phyloP scores from a whole-genome alignment of 2,888 invertebrate species.

The Ctenicera cuprea region DNA sequence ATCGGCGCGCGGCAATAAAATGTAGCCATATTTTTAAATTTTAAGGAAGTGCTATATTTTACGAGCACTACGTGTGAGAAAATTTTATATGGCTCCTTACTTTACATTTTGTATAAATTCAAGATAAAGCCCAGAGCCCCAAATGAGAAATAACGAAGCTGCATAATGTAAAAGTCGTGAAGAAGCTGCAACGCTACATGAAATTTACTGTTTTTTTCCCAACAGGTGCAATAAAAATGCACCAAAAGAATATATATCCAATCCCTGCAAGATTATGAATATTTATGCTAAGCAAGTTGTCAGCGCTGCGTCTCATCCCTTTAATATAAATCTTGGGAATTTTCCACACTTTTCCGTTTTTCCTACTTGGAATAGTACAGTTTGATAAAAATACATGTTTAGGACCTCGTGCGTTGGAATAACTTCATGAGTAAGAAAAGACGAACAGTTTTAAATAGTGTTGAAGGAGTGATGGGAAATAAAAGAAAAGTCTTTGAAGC shows the following conservation, averaged over 20 bases:
- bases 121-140: neutral
- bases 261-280: neutral
- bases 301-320: conserved; percentile 1
- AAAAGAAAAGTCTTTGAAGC: too few relatives aligned
- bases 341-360: neutral
- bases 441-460: too few relatives aligned
- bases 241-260: conserved; percentile 6
- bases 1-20: neutral
- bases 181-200: neutral
- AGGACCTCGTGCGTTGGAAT: too few relatives aligned
- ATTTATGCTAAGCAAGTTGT: conserved; percentile 28
- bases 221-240: neutral
- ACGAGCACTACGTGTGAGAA: neutral
- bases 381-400: too few relatives aligned
- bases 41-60: neutral
- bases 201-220: neutral
- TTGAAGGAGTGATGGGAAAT: too few relatives aligned
- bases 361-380: neutral
- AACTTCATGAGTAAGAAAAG: too few relatives aligned
- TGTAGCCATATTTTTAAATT: neutral
- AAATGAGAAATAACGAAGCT: conserved; percentile 18
- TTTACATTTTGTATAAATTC: conserved; percentile 1
- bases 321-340: conserved; percentile 15
- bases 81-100: neutral
- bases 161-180: neutral